These are phyloP conservation scores for Acrocyrtus sp. DNA, from an alignment of 2,888 invertebrate species.

Conservation along the genomic window DNA sequence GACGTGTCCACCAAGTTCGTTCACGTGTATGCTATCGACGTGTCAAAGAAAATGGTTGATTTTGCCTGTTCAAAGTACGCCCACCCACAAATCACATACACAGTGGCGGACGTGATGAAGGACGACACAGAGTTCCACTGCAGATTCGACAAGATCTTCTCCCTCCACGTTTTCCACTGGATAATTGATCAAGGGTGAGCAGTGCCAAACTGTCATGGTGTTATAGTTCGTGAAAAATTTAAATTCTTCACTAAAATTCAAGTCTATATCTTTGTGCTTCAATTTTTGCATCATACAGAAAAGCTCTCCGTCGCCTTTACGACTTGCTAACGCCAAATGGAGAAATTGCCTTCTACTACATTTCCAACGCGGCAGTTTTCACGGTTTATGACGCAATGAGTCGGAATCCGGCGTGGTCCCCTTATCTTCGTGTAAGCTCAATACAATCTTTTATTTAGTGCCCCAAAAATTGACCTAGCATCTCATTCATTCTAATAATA, in stretches of 20 bases:
- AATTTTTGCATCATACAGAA: slow-evolving; percentile 51
- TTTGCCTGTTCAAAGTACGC: slow-evolving; percentile 60
- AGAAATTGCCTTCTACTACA: slow-evolving; percentile 62
- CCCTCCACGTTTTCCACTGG: slow-evolving; percentile 63
- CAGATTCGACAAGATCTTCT: slow-evolving; percentile 63
- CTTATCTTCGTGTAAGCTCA: slow-evolving; percentile 59
- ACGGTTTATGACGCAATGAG: slow-evolving; percentile 62
- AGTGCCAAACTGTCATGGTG: too few relatives aligned
- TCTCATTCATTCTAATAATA: too few relatives aligned
- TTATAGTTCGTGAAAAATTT: too few relatives aligned
- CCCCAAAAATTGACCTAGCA: too few relatives aligned
- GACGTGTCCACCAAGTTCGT: slow-evolving; percentile 1
- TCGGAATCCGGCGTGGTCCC: slow-evolving; percentile 54
- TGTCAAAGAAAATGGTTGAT: slow-evolving; percentile 63
- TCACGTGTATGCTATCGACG: slow-evolving; percentile 59
- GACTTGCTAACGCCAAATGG: slow-evolving; percentile 56
- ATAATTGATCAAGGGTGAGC: slow-evolving; percentile 62
- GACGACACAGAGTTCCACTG: slow-evolving; percentile 59
- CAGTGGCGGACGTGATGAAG: slow-evolving; percentile 61
- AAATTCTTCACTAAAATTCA: too few relatives aligned
- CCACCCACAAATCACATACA: slow-evolving; percentile 60
- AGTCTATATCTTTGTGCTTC: not conserved
- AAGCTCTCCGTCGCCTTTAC: slow-evolving; percentile 53
- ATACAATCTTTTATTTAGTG: too few relatives aligned
- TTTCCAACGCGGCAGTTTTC: slow-evolving; percentile 60